Evolutionary conservation across 2,113 vertebrate genomes (phyloP).

Genomic region (Osmerus eperlanus): DNA sequence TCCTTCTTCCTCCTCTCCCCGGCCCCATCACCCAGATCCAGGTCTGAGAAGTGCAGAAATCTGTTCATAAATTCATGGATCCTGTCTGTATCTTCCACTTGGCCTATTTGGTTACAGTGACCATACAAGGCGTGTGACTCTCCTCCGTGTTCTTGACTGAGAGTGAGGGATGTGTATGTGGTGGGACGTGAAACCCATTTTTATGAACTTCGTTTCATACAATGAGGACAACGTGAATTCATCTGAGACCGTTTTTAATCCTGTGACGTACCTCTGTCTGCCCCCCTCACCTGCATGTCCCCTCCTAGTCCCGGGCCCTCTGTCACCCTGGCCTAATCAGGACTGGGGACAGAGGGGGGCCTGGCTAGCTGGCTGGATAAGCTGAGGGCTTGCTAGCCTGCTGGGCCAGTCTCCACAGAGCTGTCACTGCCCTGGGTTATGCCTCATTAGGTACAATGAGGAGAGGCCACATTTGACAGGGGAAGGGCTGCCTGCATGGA

Average conservation of each 20-base stretch:
- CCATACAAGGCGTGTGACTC: slow-evolving; percentile 27
- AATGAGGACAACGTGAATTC: no score
- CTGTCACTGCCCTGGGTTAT: slow-evolving; percentile 46
- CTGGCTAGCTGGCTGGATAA: not conserved
- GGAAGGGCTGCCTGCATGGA: slow-evolving; percentile 25
- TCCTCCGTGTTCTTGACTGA: not conserved
- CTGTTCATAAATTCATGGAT: slow-evolving; percentile 69
- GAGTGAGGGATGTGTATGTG: no score
- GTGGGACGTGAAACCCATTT: no score
- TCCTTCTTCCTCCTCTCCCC: slow-evolving; percentile 9
- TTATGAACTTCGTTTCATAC: no score
- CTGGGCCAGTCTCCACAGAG: not conserved
- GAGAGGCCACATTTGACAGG: slow-evolving; percentile 36
- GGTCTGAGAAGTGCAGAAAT: slow-evolving; percentile 49
- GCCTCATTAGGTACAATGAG: slow-evolving; percentile 57
- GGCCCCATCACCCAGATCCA: slow-evolving; percentile 43
- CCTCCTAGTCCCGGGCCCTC: not conserved
- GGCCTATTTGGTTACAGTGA: slow-evolving; percentile 57
- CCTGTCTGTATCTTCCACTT: slow-evolving; percentile 53
- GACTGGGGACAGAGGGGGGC: not conserved
- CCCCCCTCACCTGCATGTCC: not conserved
- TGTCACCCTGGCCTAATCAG: slow-evolving; percentile 14
- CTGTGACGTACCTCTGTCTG: not conserved
- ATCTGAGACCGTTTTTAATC: no score
- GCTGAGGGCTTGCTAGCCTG: slow-evolving; percentile 15